Evolutionary conservation across 2,797 vertebrate species (phyloP), one percentile per base, ranked within the genome.

Genomic region (Chiloscyllium punctatum): DNA sequence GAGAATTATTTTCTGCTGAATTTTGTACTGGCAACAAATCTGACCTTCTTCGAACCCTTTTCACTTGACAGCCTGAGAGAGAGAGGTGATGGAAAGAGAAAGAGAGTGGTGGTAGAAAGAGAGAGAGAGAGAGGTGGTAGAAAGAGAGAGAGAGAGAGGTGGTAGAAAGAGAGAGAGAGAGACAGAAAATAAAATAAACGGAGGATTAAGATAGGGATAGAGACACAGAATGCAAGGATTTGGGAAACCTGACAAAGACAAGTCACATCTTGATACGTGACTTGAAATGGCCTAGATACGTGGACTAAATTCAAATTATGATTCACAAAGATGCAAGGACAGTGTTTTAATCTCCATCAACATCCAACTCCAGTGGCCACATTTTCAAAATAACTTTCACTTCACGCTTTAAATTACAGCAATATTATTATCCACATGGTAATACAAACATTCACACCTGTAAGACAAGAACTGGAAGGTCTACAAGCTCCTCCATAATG

Each of bases 401-500:
- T 84, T 84, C 18, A 21, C 42, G 18, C 23, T 84, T 6, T 42
- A 84, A 84, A 7, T 42, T 16, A 16, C 4, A 37, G 5, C 42
- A 37, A 53, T 11, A 51, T 27, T 53, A 37, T 82, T 82, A 48
- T 48, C 42, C 48, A 74, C 18, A 42, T 25, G 30, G 51, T 25
- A 79, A n/a, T 95, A 23, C 6, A 62, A 37, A 91, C n/a, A 51
- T 51, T n/a, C 37, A 57, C 96, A 99, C 98, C 98, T 98, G 98
- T 74, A 99, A 96, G 25, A 99, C 98, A 79, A 98, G 96, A 15
- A 98, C 96, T 0, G 98, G 98, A 95, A 98, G 97, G 96, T 98
- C 97, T 0, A 96, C 97, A 95, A 98, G 97, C 96, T 99, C 98
- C 97, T 99, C 98, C 0, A 96, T 97, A 96, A 99, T 97, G 0